Conservation (phyloP, 2,888 invertebrate genomes). For the Nomada hirtipes region DNA sequence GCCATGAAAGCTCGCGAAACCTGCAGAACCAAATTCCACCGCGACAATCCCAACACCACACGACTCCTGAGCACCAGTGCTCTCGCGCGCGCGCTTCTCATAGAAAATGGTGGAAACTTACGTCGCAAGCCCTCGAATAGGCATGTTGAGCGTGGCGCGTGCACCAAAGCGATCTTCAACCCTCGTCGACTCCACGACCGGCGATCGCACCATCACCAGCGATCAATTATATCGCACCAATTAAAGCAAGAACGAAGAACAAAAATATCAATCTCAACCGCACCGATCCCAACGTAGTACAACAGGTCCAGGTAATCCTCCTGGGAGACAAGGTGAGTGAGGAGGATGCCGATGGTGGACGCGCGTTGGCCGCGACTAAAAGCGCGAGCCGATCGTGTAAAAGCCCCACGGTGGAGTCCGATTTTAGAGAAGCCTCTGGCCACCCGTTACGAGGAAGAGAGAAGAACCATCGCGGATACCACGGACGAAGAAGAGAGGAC, state of each 20-base stretch:
- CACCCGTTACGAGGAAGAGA: neutral
- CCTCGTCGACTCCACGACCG: neutral
- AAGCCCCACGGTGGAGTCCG: slow-evolving; percentile 54
- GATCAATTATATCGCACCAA: neutral
- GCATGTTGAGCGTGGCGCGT: neutral
- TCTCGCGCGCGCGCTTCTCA: neutral
- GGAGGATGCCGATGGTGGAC: slow-evolving; percentile 40
- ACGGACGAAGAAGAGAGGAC: neutral
- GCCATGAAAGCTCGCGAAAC: neutral
- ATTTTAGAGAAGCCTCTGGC: slow-evolving; percentile 40
- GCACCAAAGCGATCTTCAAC: neutral
- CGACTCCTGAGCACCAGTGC: too few species aligned
- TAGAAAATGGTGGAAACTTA: slow-evolving; percentile 19
- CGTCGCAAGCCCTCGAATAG: neutral
- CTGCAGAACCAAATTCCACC: neutral
- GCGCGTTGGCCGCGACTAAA: slow-evolving; percentile 72
- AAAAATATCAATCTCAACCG: neutral
- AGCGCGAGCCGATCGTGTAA: slow-evolving; percentile 68
- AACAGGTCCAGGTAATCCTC: neutral
- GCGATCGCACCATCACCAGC: neutral
- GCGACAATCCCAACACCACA: neutral
- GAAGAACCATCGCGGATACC: neutral
- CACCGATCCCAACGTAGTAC: neutral
- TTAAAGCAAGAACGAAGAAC: neutral
- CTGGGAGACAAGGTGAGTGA: neutral